Base-by-base conservation (phyloP, 2,888 invertebrate genomes). In the Himalopsyche kuldschensis region DNA sequence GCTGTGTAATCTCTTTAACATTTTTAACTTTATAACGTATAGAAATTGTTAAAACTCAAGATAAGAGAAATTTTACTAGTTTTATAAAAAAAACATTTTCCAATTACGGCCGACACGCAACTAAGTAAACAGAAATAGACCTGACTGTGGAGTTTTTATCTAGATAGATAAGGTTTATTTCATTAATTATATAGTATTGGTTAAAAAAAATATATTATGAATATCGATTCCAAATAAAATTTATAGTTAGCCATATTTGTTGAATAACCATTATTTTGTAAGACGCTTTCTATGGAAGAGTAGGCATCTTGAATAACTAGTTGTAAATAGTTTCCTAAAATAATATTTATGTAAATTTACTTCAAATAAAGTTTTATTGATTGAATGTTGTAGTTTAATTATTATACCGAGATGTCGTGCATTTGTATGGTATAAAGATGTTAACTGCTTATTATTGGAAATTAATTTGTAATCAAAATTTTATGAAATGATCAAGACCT, bases 141-240 rank as follows among this genome's bases (percentile, higher is more conserved):
- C 15, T 41, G 15, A 41, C 2, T 83, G 63, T 75, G 32, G 82
- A 69, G 79, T 80, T 83, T 78, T 77, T 77, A 69, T 63, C 79
- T 20, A 32, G 32, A 27, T 69, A 63, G 63, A 31, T 77, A 82
- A 82, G 83, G 41, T 15, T 41, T 41, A 41, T 41, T 41, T 41
- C 15, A 41, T 11, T 41, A 15, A 41, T 35, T 15, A 35, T 35
- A 41, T 41, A 15, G 15, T 77, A 83, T 83, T 82, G 79, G 79
- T 82, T 85, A 84, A 83, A 80, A 82, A 85, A 84, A 87, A 86
- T 84, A 84, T 85, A 85, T 80, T 85, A 69, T 41, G 41, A 41
- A 41, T 84, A 86, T 80, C 83, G 32, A 63, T 77, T 83, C 84
- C 82, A 82, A 20, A 82, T 79, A 79, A 76, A 86, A 84, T 82